phyloP scores from a whole-genome alignment of 2,888 invertebrate genomes.

The Polyploca ridens region DNA sequence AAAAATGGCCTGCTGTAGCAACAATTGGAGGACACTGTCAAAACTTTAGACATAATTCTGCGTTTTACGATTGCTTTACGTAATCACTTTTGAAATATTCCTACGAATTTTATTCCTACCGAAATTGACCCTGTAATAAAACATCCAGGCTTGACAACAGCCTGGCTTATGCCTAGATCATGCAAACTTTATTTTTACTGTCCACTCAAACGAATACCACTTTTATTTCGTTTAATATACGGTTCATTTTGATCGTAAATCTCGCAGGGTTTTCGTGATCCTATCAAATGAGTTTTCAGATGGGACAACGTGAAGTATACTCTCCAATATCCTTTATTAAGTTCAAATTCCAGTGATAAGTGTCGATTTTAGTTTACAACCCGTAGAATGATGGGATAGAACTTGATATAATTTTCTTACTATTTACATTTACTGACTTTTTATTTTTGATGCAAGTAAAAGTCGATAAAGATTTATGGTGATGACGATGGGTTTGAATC shows the following conservation, averaged over 20 bases:
- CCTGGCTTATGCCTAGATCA: conserved; percentile 27
- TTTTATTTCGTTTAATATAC: conserved; percentile 27
- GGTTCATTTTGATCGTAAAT: conserved; percentile 27
- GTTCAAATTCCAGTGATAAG: conserved; percentile 29
- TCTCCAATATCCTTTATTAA: conserved; percentile 27
- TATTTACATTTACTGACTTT: background rate
- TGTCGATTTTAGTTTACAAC: conserved; percentile 1
- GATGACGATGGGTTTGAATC: too few species aligned
- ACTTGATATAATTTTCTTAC: background rate
- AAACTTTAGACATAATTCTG: background rate
- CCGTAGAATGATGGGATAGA: background rate
- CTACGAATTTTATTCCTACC: conserved; percentile 21
- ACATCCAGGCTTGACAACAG: conserved; percentile 33
- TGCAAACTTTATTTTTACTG: conserved; percentile 22
- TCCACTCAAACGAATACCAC: conserved; percentile 21
- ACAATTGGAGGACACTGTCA: background rate
- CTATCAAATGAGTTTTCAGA: conserved; percentile 29
- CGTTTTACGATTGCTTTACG: background rate
- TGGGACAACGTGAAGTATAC: conserved; percentile 32
- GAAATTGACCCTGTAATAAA: conserved; percentile 35
- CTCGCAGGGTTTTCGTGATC: conserved; percentile 31
- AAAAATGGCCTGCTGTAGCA: too few species aligned
- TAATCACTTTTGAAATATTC: background rate
- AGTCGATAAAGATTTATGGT: background rate
- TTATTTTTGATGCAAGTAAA: background rate